These are phyloP conservation scores for Cosmia pyralina DNA, from an alignment of 2,888 invertebrate genomes.

Conservation along the genomic window DNA sequence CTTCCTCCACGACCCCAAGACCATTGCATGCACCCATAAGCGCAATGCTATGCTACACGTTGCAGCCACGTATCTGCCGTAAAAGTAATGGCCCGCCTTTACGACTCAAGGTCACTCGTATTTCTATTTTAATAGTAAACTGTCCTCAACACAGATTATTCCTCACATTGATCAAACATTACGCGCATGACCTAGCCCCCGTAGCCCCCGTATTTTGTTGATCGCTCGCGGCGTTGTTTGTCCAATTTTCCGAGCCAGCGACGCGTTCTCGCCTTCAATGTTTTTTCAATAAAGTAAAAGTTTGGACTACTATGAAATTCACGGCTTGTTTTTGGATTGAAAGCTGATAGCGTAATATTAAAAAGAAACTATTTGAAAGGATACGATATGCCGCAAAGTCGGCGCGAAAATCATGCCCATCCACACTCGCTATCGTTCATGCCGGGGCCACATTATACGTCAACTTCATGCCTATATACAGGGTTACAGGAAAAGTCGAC, in stretches of 20 bases:
- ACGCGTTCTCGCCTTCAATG: slow-evolving; percentile 2
- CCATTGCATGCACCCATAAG: not conserved
- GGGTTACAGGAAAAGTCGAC: too few species aligned
- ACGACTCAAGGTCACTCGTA: not conserved
- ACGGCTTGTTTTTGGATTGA: not conserved
- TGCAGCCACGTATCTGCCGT: not conserved
- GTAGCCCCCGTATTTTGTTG: slow-evolving; percentile 18
- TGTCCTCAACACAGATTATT: slow-evolving; percentile 1
- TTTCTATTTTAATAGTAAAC: slow-evolving; percentile 12
- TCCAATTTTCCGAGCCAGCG: slow-evolving; percentile 47
- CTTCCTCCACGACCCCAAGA: not conserved
- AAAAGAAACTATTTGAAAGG: not conserved
- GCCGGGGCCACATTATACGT: too few species aligned
- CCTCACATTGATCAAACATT: slow-evolving; percentile 14
- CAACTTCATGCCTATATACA: too few species aligned
- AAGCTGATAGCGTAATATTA: not conserved
- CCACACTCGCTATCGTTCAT: too few species aligned
- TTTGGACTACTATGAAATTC: not conserved
- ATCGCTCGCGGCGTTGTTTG: slow-evolving; percentile 29
- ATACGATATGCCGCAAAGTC: too few species aligned
- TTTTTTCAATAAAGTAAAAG: slow-evolving; percentile 43
- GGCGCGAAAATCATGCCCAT: too few species aligned
- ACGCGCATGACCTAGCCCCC: slow-evolving; percentile 24
- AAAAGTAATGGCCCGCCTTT: too few species aligned
- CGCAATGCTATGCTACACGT: not conserved